A percentile compares a stretch with the other conserved stretches of the same genome.
Evolutionary conservation across 1,140 invertebrate genomes (phyloP).

Genomic region (Achatina immaculata): DNA sequence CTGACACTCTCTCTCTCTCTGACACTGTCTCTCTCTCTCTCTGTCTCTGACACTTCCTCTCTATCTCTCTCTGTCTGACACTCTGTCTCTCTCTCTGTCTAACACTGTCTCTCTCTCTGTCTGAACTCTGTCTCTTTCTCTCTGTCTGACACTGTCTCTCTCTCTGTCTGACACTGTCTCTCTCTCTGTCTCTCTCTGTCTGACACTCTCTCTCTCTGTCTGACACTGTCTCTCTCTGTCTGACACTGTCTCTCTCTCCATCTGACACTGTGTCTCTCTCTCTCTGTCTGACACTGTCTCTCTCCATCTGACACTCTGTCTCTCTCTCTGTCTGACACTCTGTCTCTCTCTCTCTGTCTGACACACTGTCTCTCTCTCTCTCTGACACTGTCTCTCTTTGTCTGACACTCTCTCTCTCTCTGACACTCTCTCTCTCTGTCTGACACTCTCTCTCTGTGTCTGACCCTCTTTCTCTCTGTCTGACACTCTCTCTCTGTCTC

Average conservation of each 20-base stretch:
- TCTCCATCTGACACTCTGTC: background rate
- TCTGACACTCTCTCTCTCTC: background rate
- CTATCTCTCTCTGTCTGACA: too few relatives aligned
- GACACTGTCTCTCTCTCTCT: too few relatives aligned
- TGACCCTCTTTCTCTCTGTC: too few relatives aligned
- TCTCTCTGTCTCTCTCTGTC: background rate
- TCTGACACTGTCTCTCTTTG: background rate
- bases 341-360: background rate
- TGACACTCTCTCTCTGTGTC: too few relatives aligned
- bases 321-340: background rate
- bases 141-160: background rate
- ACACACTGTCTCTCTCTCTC: background rate
- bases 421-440: background rate
- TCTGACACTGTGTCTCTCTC: background rate
- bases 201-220: background rate
- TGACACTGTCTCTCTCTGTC: slow-evolving; percentile 7
- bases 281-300: background rate
- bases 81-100: too few relatives aligned
- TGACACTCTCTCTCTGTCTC: too few relatives aligned
- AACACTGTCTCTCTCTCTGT: too few relatives aligned
- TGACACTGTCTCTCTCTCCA: background rate
- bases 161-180: background rate
- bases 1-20: too few relatives aligned
- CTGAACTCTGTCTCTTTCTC: too few relatives aligned
- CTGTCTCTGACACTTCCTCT: too few relatives aligned